phyloP scores from a whole-genome alignment of 2,888 invertebrate genomes.

The Drosophila setosimentum region DNA sequence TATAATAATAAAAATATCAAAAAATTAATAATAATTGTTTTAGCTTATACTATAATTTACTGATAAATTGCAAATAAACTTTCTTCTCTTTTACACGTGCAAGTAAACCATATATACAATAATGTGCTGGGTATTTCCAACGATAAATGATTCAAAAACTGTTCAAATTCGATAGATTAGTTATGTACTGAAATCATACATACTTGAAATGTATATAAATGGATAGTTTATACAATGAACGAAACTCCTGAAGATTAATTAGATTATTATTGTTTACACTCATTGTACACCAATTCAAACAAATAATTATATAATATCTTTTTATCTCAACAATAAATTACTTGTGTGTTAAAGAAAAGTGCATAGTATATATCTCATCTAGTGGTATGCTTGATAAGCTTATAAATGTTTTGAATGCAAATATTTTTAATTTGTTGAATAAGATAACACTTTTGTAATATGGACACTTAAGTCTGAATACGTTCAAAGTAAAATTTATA shows the following conservation, averaged over 20 bases:
- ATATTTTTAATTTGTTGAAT: neutral
- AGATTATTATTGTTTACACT: neutral
- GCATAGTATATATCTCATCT: neutral
- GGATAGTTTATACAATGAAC: too few relatives aligned
- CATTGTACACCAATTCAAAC: neutral
- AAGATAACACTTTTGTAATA: neutral
- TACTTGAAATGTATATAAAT: neutral
- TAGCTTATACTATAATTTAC: too few relatives aligned
- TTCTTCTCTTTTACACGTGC: neutral
- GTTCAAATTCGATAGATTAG: neutral
- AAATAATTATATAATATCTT: too few relatives aligned
- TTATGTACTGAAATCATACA: neutral
- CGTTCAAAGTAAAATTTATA: neutral
- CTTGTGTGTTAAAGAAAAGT: neutral
- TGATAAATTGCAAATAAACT: neutral
- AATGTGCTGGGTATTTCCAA: neutral
- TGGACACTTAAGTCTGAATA: neutral
- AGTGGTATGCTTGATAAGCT: neutral
- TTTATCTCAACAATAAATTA: too few relatives aligned
- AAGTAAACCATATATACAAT: neutral
- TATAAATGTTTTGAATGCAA: neutral
- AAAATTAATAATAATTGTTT: too few relatives aligned
- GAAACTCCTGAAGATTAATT: too few relatives aligned
- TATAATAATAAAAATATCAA: neutral
- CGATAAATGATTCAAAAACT: neutral